These are phyloP conservation scores for Cinclus mexicanus DNA, from an alignment of 2,113 vertebrate species.

Conservation along the genomic window DNA sequence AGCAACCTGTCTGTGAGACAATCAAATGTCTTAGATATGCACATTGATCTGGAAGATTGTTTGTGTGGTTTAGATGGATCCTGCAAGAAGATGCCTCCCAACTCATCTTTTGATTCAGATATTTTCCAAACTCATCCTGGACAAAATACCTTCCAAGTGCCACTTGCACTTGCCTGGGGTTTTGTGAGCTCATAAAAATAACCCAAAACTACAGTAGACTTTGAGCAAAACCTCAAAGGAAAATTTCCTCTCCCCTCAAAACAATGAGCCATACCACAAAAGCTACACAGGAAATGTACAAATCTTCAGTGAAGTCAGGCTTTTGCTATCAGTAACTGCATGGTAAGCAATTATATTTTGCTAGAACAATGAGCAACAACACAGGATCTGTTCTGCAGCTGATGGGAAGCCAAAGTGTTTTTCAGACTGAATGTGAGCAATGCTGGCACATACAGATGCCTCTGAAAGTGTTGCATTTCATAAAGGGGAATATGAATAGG, in stretches of 20 bases:
- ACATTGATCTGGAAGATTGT: neutral
- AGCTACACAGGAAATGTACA: neutral
- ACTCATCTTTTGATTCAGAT: neutral
- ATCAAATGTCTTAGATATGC: neutral
- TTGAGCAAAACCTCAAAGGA: neutral
- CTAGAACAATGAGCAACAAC: rapidly evolving
- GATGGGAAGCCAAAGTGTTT: neutral
- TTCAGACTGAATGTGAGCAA: neutral
- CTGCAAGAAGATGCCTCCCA: neutral
- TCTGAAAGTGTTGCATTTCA: neutral
- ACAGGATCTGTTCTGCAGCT: neutral
- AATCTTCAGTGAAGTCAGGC: neutral
- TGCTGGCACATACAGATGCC: neutral
- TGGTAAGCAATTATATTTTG: neutral
- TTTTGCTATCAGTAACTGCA: neutral
- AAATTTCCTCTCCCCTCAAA: rapidly evolving
- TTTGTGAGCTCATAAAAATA: neutral
- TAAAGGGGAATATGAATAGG: neutral
- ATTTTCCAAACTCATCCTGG: neutral
- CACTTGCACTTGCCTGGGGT: neutral
- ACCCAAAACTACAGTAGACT: neutral
- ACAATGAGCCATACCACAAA: neutral
- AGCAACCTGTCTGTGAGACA: neutral
- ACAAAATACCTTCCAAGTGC: neutral
- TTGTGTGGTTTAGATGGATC: neutral